Percentiles rank a stretch among this genome's conserved stretches.
Conservation (phyloP, 2,113 vertebrate species). For the Conger conger region DNA sequence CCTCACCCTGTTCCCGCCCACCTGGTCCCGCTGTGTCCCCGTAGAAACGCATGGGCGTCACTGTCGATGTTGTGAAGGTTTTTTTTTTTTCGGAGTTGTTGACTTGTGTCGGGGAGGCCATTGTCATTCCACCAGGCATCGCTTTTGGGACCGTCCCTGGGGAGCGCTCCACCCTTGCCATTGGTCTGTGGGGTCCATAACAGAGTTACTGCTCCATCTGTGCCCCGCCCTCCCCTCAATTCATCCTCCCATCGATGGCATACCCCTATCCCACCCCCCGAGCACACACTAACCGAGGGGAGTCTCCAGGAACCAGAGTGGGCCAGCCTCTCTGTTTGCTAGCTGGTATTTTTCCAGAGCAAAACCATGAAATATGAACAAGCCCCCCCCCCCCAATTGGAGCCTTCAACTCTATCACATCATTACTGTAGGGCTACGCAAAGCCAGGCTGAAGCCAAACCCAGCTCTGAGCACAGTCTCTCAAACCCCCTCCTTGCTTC, state of each 20-base stretch:
- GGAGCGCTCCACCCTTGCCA: conserved; percentile 26
- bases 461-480: neutral
- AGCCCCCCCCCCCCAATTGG: conserved; percentile 9
- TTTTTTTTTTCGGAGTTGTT: conserved; percentile 29
- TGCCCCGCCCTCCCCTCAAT: conserved; percentile 17
- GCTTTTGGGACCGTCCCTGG: conserved; percentile 30
- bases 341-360: conserved; percentile 21
- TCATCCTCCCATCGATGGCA: conserved; percentile 48
- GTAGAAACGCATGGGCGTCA: conserved; percentile 44
- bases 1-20: conserved; percentile 48
- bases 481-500: neutral
- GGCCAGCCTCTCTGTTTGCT: conserved; percentile 16
- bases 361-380: conserved; percentile 37
- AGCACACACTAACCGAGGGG: conserved; percentile 45
- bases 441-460: neutral
- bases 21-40: conserved; percentile 40
- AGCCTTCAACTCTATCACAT: neutral
- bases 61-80: conserved; percentile 31
- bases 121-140: conserved; percentile 36
- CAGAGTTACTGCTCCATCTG: conserved; percentile 29
- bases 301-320: conserved; percentile 34
- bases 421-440: conserved; percentile 8
- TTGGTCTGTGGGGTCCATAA: conserved; percentile 35
- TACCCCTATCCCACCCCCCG: neutral
- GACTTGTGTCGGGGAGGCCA: conserved; percentile 32